Conservation (phyloP, 2,888 invertebrate genomes). For the Galerucella calmariensis region DNA sequence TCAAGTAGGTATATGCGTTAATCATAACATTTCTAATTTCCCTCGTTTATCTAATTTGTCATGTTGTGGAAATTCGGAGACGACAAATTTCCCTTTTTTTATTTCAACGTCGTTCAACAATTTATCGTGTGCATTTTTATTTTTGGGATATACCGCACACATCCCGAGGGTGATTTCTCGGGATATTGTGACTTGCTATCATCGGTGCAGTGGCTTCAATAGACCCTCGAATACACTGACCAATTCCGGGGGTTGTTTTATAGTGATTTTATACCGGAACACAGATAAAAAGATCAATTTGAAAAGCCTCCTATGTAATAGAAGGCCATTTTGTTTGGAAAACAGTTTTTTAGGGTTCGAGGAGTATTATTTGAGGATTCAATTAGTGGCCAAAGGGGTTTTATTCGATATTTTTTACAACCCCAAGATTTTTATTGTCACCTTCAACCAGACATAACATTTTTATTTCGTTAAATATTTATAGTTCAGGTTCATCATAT, state of each 20-base stretch:
- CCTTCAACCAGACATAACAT: not conserved
- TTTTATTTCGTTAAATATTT: not conserved
- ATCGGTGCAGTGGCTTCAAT: conserved; percentile 39
- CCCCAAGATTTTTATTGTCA: not conserved
- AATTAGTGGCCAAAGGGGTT: conserved; percentile 38
- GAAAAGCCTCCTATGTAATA: conserved; percentile 42
- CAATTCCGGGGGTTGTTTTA: conserved; percentile 44
- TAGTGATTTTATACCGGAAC: conserved; percentile 44
- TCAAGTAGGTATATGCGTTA: too few species aligned
- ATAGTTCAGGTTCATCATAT: not conserved
- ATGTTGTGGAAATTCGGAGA: conserved; percentile 39
- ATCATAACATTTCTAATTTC: not conserved
- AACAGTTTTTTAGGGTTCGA: conserved; percentile 36
- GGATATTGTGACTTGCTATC: conserved; percentile 47
- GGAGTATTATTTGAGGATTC: conserved; percentile 40
- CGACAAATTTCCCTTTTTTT: conserved; percentile 48
- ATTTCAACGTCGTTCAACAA: conserved; percentile 46
- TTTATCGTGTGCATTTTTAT: conserved; percentile 49
- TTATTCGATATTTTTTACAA: conserved; percentile 6
- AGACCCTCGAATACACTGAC: conserved; percentile 44
- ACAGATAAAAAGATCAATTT: conserved; percentile 48
- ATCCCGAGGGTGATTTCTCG: conserved; percentile 45
- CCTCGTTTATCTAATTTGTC: conserved; percentile 29
- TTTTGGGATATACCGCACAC: conserved; percentile 35
- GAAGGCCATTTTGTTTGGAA: conserved; percentile 42